A percentile compares a stretch with the other conserved stretches of the same genome.
Evolutionary conservation across 2,888 invertebrate species (phyloP).

Genomic region (Parnassius smintheus): DNA sequence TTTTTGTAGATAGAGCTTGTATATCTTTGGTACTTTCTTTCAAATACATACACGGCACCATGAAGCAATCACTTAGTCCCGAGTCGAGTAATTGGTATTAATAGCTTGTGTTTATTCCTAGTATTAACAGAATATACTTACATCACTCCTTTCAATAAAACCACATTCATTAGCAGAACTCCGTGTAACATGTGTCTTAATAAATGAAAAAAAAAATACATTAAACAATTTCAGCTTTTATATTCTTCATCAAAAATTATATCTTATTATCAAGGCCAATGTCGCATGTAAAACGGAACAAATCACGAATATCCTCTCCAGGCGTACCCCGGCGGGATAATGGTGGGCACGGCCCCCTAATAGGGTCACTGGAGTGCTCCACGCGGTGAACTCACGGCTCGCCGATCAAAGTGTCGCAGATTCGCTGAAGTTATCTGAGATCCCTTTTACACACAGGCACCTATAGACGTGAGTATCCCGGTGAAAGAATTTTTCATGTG

Average conservation of each 20-base stretch:
- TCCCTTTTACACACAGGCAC: neutral
- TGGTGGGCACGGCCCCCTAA: conserved; percentile 42
- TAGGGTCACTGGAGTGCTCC: conserved; percentile 50
- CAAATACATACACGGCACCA: no score
- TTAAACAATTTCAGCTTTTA: no score
- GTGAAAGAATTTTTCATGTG: neutral
- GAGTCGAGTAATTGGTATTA: no score
- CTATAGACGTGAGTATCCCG: neutral
- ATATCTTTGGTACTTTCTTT: no score
- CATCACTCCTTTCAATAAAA: no score
- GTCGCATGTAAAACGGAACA: conserved; percentile 43
- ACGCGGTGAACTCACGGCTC: conserved; percentile 39
- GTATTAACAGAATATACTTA: no score
- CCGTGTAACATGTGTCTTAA: no score
- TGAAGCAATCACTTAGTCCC: no score
- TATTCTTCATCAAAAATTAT: neutral
- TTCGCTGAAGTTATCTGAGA: conserved; percentile 6
- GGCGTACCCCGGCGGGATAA: conserved; percentile 38
- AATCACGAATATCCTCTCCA: conserved; percentile 30
- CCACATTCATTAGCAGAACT: no score
- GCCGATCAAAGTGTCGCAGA: conserved; percentile 53
- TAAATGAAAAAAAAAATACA: no score
- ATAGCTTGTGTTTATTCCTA: no score
- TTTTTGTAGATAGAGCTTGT: no score
- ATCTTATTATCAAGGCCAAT: conserved; percentile 46